Evolutionary conservation across 2,797 vertebrate genomes (phyloP).

Genomic region (Sebastes wilsoni): DNA sequence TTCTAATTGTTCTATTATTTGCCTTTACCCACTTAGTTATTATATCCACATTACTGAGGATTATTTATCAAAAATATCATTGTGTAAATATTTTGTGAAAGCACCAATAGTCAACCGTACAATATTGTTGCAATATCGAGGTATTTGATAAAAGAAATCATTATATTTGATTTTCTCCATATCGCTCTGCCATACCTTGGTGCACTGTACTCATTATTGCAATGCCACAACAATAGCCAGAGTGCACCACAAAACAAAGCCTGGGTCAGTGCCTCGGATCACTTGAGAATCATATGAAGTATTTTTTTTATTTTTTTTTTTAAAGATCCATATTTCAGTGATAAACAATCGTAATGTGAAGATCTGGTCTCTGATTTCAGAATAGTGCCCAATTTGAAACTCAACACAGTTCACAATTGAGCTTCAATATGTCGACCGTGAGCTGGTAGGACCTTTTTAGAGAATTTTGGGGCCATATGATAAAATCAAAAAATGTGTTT

Average conservation of each 20-base stretch:
- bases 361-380: accelerated
- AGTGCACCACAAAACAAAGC: not conserved
- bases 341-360: not conserved
- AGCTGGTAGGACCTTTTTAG: not conserved
- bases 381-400: not conserved
- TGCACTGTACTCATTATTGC: not conserved
- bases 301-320: too few species aligned
- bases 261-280: not conserved
- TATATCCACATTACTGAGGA: too few species aligned
- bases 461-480: not conserved
- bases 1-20: too few species aligned
- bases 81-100: too few species aligned
- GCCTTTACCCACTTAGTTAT: too few species aligned
- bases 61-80: too few species aligned
- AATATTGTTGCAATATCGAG: too few species aligned
- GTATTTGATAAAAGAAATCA: too few species aligned
- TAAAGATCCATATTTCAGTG: not conserved
- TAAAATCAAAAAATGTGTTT: not conserved
- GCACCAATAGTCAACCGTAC: too few species aligned
- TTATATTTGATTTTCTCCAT: too few species aligned
- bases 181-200: not conserved
- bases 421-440: not conserved
- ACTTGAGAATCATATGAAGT: too few species aligned
- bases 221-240: not conserved
- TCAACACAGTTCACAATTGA: not conserved